phyloP scores from a whole-genome alignment of 1,140 invertebrate species.

The Maconellicoccus hirsutus region DNA sequence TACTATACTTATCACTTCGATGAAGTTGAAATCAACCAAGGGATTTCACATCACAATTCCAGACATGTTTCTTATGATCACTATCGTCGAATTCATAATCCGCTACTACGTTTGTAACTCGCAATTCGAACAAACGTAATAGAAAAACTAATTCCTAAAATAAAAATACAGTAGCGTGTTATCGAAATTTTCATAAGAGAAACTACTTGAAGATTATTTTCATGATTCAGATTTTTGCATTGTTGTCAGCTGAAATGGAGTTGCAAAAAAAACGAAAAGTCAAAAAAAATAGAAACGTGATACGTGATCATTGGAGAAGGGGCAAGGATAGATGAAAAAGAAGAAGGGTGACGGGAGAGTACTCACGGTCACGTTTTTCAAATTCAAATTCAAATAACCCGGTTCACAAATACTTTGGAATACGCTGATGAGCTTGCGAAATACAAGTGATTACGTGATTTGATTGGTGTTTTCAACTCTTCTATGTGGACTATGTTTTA shows the following conservation, averaged over 20 bases:
- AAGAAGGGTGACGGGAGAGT: neutral
- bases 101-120: too few relatives aligned
- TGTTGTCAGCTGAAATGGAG: neutral
- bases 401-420: neutral
- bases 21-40: neutral
- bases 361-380: too few relatives aligned
- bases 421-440: neutral
- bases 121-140: neutral
- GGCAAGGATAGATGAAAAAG: neutral
- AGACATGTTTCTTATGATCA: too few relatives aligned
- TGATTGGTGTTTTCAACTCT: too few relatives aligned
- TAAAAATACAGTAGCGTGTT: neutral
- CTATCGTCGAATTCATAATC: too few relatives aligned
- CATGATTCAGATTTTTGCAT: neutral
- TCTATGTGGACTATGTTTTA: too few relatives aligned
- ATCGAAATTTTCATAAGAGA: neutral
- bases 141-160: neutral
- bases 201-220: constrained; percentile 3
- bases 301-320: too few relatives aligned
- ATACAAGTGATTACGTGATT: neutral
- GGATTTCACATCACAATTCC: neutral
- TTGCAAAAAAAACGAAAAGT: neutral
- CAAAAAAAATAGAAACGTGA: neutral
- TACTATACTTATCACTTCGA: neutral
- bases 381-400: too few relatives aligned